Evolutionary conservation across 2,888 invertebrate species (phyloP).

Genomic region (Oligia strigilis): DNA sequence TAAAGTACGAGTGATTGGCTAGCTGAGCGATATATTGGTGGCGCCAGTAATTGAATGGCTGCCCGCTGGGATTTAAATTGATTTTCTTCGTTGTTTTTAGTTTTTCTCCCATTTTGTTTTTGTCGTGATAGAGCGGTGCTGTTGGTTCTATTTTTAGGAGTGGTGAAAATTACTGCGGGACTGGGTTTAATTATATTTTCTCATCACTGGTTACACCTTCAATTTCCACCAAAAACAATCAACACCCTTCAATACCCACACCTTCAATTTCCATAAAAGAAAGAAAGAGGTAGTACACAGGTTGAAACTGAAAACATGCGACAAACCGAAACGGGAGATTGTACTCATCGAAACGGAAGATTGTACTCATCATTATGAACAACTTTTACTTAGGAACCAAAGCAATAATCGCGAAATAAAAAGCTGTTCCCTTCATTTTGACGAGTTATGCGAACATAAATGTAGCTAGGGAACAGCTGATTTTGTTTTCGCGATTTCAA

Average conservation of each 20-base stretch:
- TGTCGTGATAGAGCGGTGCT: background rate
- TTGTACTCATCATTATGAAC: too few relatives aligned
- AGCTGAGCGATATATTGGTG: constrained; percentile 68
- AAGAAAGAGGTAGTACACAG: background rate
- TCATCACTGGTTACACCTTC: background rate
- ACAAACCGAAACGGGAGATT: too few relatives aligned
- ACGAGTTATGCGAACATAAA: too few relatives aligned
- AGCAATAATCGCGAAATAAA: too few relatives aligned
- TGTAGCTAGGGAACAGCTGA: too few relatives aligned
- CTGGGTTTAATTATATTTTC: background rate
- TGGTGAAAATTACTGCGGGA: background rate
- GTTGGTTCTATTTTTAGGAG: background rate
- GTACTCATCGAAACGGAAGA: too few relatives aligned
- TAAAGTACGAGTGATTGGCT: constrained; percentile 72
- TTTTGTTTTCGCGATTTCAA: too few relatives aligned
- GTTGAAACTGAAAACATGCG: too few relatives aligned
- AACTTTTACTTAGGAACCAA: too few relatives aligned
- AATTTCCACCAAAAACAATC: background rate
- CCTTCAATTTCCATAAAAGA: background rate
- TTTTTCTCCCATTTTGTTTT: constrained; percentile 34
- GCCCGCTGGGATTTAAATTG: constrained; percentile 56
- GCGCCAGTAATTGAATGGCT: constrained; percentile 67
- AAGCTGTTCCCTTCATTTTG: too few relatives aligned
- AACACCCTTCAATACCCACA: too few relatives aligned
- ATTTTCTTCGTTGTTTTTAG: constrained; percentile 46